Conservation (phyloP, 1,140 invertebrate species). For the Sweltsa coloradensis region DNA sequence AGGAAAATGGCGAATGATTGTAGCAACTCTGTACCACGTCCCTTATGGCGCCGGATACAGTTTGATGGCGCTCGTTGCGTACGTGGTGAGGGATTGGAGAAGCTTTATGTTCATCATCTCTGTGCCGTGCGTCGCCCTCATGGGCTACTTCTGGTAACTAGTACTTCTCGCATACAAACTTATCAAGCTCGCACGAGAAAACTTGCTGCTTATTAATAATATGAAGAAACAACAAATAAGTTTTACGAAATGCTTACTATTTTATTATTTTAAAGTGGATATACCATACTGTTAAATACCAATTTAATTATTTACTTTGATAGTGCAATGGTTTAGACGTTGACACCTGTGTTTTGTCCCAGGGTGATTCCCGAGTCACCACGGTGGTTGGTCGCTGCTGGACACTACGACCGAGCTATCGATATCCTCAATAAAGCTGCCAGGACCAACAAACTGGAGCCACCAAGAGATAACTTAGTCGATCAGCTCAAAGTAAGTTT, state of each 20-base stretch:
- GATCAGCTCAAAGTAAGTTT: too few species aligned
- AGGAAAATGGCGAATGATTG: slow-evolving; percentile 41
- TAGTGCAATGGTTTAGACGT: too few species aligned
- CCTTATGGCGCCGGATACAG: slow-evolving; percentile 60
- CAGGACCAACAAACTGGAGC: slow-evolving; percentile 36
- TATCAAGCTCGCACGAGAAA: too few species aligned
- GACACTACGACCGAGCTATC: slow-evolving; percentile 51
- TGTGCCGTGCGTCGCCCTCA: slow-evolving; percentile 51
- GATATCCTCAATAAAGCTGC: slow-evolving; percentile 55
- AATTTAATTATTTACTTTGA: too few species aligned
- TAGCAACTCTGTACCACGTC: slow-evolving; percentile 44
- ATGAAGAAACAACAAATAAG: too few species aligned
- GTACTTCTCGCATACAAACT: slow-evolving; percentile 3
- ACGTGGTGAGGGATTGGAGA: slow-evolving; percentile 55
- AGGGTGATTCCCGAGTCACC: slow-evolving; percentile 68
- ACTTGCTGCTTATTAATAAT: too few species aligned
- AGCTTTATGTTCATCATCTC: slow-evolving; percentile 62
- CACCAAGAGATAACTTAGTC: too few species aligned
- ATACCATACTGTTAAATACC: too few species aligned
- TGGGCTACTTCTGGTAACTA: slow-evolving; percentile 51
- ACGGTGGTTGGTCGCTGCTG: slow-evolving; percentile 61
- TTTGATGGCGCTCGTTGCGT: slow-evolving; percentile 43
- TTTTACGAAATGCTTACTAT: too few species aligned
- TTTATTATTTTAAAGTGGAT: too few species aligned
- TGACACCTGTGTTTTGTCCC: too few species aligned